phyloP scores from a whole-genome alignment of 2,888 invertebrate species.

The Siphlonurus alternatus region DNA sequence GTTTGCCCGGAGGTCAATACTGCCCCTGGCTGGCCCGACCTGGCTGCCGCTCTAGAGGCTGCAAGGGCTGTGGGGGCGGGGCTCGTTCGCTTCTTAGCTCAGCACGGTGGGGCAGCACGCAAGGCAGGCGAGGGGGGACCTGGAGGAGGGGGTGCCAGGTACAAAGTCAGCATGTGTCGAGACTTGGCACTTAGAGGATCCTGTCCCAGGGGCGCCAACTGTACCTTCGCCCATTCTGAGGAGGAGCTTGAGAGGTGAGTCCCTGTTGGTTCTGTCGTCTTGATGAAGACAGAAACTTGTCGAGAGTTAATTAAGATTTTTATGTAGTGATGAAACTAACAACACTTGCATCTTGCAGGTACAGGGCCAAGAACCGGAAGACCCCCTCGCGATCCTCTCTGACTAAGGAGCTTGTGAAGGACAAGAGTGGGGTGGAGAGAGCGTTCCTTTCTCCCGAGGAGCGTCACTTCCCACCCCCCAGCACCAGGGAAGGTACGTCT shows the following conservation, averaged over 20 bases:
- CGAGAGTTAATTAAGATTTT: neutral
- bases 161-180: constrained; percentile 82
- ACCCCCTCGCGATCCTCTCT: constrained; percentile 18
- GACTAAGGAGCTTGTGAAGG: neutral
- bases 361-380: constrained; percentile 47
- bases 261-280: neutral
- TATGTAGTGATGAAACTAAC: neutral
- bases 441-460: neutral
- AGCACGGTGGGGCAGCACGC: constrained; percentile 41
- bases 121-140: constrained; percentile 41
- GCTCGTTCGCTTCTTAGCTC: constrained; percentile 57
- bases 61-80: constrained; percentile 56
- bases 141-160: constrained; percentile 38
- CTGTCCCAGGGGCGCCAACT: constrained; percentile 73
- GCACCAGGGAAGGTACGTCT: neutral
- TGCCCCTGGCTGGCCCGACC: constrained; percentile 43
- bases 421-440: neutral
- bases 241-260: constrained; percentile 69
- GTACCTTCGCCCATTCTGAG: constrained; percentile 84
- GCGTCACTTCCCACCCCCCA: neutral
- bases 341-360: constrained; percentile 23
- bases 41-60: constrained; percentile 46
- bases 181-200: constrained; percentile 61
- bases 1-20: constrained; percentile 22
- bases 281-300: neutral